These are phyloP conservation scores for Gambusia affinis DNA, from an alignment of 2,113 vertebrate species.

Conservation along the genomic window DNA sequence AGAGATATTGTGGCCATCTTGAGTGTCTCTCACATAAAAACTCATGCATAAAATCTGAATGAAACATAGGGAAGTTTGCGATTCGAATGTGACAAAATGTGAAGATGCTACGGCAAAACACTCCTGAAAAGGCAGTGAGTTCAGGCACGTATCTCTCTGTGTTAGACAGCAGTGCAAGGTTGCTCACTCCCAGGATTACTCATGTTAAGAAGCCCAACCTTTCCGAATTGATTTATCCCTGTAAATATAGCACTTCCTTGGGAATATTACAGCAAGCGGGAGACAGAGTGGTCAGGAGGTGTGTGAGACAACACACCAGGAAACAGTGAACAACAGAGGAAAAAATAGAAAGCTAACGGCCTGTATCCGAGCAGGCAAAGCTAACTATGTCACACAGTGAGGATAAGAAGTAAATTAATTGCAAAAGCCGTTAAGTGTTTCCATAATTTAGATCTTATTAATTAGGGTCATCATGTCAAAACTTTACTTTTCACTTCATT, in stretches of 20 bases:
- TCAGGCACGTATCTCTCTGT: neutral
- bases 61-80: too few species aligned
- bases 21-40: neutral
- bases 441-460: neutral
- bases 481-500: neutral
- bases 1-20: neutral
- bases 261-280: slow-evolving; percentile 61
- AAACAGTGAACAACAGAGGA: slow-evolving; percentile 47
- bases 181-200: slow-evolving; percentile 21
- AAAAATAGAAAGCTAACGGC: slow-evolving; percentile 29
- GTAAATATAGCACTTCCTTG: slow-evolving; percentile 70
- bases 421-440: neutral
- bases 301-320: slow-evolving; percentile 52
- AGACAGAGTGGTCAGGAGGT: slow-evolving; percentile 52
- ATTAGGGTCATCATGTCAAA: neutral
- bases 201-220: slow-evolving; percentile 42
- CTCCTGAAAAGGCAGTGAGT: neutral
- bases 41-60: neutral
- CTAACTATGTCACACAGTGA: slow-evolving; percentile 38
- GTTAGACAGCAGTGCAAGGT: neutral
- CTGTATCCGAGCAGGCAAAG: slow-evolving; percentile 25
- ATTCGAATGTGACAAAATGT: too few species aligned
- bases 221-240: slow-evolving; percentile 55
- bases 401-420: slow-evolving; percentile 1
- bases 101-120: too few species aligned